A percentile compares a stretch with the other conserved stretches of the same genome.
Conservation (phyloP, 2,888 invertebrate species). For the Tenthredo amoena region DNA sequence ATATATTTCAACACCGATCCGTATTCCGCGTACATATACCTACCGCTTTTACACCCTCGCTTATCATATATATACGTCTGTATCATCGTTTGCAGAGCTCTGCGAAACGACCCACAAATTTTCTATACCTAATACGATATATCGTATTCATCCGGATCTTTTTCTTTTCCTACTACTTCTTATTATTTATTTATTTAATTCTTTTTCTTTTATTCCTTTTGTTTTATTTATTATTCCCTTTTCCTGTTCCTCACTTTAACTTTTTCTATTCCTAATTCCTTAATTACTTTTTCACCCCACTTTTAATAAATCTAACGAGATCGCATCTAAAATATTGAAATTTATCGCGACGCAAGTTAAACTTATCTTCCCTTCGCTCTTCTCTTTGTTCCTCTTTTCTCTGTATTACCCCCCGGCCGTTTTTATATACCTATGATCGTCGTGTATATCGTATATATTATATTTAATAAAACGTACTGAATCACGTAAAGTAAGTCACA, state of each 20-base stretch:
- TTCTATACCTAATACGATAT: background rate
- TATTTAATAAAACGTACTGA: constrained; percentile 48
- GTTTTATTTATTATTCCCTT: background rate
- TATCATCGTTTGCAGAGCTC: background rate
- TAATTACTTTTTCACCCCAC: background rate
- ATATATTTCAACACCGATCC: no score
- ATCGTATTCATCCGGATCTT: background rate
- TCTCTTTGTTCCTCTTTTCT: background rate
- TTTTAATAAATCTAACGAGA: background rate
- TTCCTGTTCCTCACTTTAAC: no score
- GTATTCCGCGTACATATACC: no score
- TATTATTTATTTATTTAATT: background rate
- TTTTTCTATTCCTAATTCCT: background rate
- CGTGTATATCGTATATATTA: constrained; percentile 34
- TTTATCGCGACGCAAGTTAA: background rate
- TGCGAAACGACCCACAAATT: background rate
- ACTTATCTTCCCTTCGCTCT: constrained; percentile 7
- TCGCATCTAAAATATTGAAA: background rate
- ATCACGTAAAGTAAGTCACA: constrained; percentile 32
- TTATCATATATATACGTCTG: background rate
- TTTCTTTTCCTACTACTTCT: background rate
- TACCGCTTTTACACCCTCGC: background rate
- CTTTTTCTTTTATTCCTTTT: background rate
- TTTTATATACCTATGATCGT: constrained; percentile 39
- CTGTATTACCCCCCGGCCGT: background rate